Evolutionary conservation across 2,888 invertebrate genomes (phyloP).

Genomic region (Cenopis cana): DNA sequence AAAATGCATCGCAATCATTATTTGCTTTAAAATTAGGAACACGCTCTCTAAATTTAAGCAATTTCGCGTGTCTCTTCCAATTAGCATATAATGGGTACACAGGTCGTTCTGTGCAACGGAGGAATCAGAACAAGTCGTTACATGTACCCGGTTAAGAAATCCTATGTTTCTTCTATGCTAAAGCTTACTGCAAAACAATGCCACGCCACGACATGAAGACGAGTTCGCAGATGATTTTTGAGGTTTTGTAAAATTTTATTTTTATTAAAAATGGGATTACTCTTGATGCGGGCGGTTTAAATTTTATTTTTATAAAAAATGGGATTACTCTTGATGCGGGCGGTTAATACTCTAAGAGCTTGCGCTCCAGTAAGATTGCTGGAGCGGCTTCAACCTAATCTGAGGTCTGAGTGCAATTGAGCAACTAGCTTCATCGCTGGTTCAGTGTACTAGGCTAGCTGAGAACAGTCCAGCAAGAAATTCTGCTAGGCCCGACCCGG

Average conservation of each 20-base stretch:
- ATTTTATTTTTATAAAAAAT: too few relatives aligned
- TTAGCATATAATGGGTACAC: constrained; percentile 72
- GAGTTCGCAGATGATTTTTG: constrained; percentile 31
- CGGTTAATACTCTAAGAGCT: too few relatives aligned
- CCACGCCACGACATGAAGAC: constrained; percentile 38
- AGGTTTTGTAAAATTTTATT: constrained; percentile 25
- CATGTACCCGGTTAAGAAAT: constrained; percentile 64
- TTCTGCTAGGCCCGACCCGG: too few relatives aligned
- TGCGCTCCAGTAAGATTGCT: too few relatives aligned
- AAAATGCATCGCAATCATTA: constrained; percentile 41
- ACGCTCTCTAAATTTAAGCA: constrained; percentile 60
- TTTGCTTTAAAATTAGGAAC: constrained; percentile 46
- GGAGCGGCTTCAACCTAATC: too few relatives aligned
- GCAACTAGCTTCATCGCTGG: too few relatives aligned
- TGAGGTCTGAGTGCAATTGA: too few relatives aligned
- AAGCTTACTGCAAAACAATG: constrained; percentile 47
- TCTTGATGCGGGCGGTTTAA: too few relatives aligned
- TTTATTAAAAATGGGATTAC: too few relatives aligned
- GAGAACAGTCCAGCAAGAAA: too few relatives aligned
- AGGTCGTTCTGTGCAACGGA: constrained; percentile 59
- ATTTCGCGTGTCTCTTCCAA: constrained; percentile 69
- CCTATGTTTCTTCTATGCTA: constrained; percentile 41
- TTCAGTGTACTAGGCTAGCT: too few relatives aligned
- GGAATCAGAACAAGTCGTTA: constrained; percentile 69
- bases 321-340: too few relatives aligned